These are phyloP conservation scores for Burhinus oedicnemus DNA, from an alignment of 2,113 vertebrate species.

Conservation along the genomic window DNA sequence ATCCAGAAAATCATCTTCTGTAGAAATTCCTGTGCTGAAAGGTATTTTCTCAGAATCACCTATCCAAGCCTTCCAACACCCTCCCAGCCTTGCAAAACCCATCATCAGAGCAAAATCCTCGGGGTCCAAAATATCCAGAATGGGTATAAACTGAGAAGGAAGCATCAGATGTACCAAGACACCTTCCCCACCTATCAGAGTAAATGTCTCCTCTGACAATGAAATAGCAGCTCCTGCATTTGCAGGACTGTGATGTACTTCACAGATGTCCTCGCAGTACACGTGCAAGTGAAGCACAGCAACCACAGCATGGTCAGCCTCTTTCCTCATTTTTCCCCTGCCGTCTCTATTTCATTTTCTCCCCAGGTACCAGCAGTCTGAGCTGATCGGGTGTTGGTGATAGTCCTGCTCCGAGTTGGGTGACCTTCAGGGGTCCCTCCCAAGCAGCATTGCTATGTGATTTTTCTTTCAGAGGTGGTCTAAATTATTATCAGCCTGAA, in stretches of 20 bases:
- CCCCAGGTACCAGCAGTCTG: neutral
- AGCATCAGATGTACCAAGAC: neutral
- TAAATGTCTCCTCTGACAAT: neutral
- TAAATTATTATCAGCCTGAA: neutral
- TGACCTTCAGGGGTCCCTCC: neutral
- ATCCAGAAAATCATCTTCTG: neutral
- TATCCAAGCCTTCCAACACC: neutral
- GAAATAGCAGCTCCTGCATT: neutral
- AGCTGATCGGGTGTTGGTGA: neutral
- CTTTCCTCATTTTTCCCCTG: neutral
- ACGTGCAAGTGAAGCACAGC: neutral
- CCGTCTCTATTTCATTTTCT: neutral
- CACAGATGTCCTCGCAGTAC: neutral
- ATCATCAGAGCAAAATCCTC: neutral
- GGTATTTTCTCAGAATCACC: neutral
- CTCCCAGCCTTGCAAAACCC: neutral
- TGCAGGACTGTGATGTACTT: neutral
- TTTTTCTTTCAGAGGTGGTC: neutral
- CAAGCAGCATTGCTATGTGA: neutral
- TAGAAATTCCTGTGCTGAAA: neutral
- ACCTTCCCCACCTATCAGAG: neutral
- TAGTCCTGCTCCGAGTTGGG: neutral
- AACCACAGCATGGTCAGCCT: neutral
- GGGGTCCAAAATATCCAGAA: neutral
- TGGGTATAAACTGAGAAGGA: neutral